A percentile compares a stretch with the other conserved stretches of the same genome.
phyloP scores from a whole-genome alignment of 1,140 invertebrate species.

The Stegodyphus mimosarum region DNA sequence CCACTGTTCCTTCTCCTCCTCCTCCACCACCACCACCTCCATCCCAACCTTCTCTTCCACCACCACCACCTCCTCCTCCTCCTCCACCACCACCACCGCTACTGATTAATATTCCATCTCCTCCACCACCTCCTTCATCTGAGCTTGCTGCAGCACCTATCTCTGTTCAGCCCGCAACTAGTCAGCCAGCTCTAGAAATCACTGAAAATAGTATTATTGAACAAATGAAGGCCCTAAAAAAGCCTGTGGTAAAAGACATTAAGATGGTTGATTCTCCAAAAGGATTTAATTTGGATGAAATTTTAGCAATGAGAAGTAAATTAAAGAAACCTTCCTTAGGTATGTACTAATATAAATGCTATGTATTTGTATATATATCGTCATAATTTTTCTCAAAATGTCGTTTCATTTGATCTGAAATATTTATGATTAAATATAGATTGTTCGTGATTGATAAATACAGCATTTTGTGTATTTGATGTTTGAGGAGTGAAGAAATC shows the following conservation, averaged over 20 bases:
- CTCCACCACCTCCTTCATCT: not conserved
- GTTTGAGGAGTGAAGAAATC: too few relatives aligned
- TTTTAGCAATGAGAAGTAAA: slow-evolving; percentile 44
- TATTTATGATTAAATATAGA: too few relatives aligned
- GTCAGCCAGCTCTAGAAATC: not conserved
- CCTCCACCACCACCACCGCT: slow-evolving; percentile 23
- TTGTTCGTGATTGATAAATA: too few relatives aligned
- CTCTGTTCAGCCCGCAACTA: not conserved
- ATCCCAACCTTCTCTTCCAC: not conserved
- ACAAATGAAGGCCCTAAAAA: slow-evolving; percentile 31
- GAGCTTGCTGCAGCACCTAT: not conserved
- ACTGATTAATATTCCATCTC: not conserved
- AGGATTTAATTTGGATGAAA: slow-evolving; percentile 54
- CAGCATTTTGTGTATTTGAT: too few relatives aligned
- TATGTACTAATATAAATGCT: not conserved
- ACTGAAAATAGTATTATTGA: slow-evolving; percentile 15
- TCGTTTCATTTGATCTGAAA: too few relatives aligned
- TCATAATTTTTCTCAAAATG: too few relatives aligned
- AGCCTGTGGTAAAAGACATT: not conserved
- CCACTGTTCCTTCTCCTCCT: not conserved
- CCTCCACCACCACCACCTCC: slow-evolving; percentile 1
- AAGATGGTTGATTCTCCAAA: not conserved
- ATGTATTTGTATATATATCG: too few relatives aligned
- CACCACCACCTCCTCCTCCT: not conserved
- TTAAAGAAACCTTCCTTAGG: slow-evolving; percentile 33